Conservation (phyloP, 2,888 invertebrate genomes). For the Nephrotoma flavescens region DNA sequence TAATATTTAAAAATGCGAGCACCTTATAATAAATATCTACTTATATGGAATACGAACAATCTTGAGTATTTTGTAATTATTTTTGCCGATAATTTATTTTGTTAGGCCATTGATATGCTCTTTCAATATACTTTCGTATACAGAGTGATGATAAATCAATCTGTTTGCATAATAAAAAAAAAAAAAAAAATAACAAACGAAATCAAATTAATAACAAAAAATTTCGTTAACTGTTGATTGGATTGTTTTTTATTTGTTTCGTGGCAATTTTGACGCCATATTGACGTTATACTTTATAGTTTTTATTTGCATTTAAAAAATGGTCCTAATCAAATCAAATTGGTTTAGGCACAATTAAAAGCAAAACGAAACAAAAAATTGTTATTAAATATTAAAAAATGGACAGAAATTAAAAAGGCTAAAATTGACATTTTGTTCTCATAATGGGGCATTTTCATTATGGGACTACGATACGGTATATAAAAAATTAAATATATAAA, state of each 20-base stretch:
- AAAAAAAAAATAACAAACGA: neutral
- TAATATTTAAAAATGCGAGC: neutral
- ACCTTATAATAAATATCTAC: neutral
- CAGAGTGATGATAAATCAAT: neutral
- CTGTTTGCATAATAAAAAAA: neutral
- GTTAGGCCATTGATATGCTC: too few relatives aligned
- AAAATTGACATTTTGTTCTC: neutral
- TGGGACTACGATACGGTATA: neutral
- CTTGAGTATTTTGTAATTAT: neutral
- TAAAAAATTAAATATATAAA: neutral
- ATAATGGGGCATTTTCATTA: neutral
- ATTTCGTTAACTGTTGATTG: neutral
- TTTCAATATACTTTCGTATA: neutral
- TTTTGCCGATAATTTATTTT: neutral
- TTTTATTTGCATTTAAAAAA: neutral
- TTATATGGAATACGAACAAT: neutral
- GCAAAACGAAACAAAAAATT: neutral
- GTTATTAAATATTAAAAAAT: neutral
- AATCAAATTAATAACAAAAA: neutral
- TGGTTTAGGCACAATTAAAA: neutral
- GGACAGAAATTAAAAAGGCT: neutral
- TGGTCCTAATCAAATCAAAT: neutral
- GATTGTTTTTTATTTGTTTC: neutral
- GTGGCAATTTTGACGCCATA: neutral
- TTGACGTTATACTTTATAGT: neutral